Conservation (phyloP, 2,797 vertebrate species). For the Mareca strepera region DNA sequence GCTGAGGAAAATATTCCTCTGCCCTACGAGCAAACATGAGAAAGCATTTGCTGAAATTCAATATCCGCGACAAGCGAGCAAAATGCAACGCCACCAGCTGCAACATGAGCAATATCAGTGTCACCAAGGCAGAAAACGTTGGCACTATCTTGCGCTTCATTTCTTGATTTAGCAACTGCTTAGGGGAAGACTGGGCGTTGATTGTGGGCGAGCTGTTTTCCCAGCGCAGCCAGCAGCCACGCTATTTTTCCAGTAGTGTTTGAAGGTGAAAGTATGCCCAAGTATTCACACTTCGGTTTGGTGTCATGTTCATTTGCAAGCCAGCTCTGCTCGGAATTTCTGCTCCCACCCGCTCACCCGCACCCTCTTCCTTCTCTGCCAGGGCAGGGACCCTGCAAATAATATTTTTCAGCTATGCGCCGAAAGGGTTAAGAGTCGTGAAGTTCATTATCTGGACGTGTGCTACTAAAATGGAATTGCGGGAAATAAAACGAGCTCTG, state of each 20-base stretch:
- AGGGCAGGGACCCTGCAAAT: not conserved
- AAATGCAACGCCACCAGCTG: not conserved
- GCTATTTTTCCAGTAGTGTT: not conserved
- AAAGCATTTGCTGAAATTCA: not conserved
- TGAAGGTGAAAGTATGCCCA: conserved; percentile 46
- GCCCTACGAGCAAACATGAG: not conserved
- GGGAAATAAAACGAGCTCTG: conserved; percentile 48
- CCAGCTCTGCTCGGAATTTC: conserved; percentile 5
- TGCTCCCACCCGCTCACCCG: not conserved
- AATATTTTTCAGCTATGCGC: conserved; percentile 40
- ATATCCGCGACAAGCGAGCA: not conserved
- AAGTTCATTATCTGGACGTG: conserved; percentile 50
- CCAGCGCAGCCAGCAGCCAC: not conserved
- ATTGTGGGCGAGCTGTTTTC: not conserved
- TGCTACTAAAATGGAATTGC: conserved; percentile 58
- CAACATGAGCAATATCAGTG: not conserved
- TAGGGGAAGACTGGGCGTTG: not conserved
- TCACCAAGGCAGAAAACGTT: conserved; percentile 7
- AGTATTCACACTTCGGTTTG: conserved; percentile 68
- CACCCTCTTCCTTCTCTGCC: not conserved
- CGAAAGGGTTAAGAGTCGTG: conserved; percentile 47
- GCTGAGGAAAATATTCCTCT: not conserved
- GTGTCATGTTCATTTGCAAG: conserved; percentile 75
- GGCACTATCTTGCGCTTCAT: not conserved
- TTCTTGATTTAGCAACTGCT: conserved; percentile 13